Evolutionary conservation across 2,113 vertebrate species (phyloP), one percentile per base, ranked within the genome.

Genomic region (Symphodus melops): DNA sequence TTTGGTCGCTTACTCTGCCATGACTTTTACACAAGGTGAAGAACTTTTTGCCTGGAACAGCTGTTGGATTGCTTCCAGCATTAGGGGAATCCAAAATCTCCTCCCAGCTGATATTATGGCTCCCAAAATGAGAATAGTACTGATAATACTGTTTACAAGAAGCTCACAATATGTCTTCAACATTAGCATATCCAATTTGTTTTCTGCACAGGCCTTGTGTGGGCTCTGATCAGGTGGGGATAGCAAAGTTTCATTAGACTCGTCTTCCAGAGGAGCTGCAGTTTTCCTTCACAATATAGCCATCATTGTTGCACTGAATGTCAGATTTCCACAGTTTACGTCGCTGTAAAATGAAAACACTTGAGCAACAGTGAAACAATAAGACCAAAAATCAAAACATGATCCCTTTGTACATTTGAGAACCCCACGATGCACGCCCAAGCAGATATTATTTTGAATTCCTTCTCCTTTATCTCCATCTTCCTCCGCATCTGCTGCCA

Each of bases 391-490:
- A 82, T 86, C 86, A 83, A 76, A 91, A 86, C 88, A 87, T n/a
- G 72, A 88, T 81, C 53, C 65, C 58, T 81, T 63, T 53, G 54
- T 20, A 42, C 77, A 71, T 54, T 49, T 78, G 87, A 89, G 84
- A 79, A 81, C 68, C 87, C 74, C 55, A 23, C 9, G 9, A 75
- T 78, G 73, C 90, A 77, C 91, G 91, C 89, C 86, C 89, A 82
- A 90, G 87, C 92, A 88, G 72, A 91, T 87, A 85, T 86, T 91
- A 91, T 91, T 92, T 91, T 82, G 89, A 89, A 93, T 91, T 93
- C 91, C 79, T 89, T 77, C 81, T 87, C 66, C 83, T 91, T 89
- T 89, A 86, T 88, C 84, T 88, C 81, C 68, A 76, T 92, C 89
- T 89, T 91, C 81, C 90, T 86, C 65, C 2, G 56, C 87, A 86